phyloP scores from a whole-genome alignment of 2,113 vertebrate species.

The Galeopterus variegatus region DNA sequence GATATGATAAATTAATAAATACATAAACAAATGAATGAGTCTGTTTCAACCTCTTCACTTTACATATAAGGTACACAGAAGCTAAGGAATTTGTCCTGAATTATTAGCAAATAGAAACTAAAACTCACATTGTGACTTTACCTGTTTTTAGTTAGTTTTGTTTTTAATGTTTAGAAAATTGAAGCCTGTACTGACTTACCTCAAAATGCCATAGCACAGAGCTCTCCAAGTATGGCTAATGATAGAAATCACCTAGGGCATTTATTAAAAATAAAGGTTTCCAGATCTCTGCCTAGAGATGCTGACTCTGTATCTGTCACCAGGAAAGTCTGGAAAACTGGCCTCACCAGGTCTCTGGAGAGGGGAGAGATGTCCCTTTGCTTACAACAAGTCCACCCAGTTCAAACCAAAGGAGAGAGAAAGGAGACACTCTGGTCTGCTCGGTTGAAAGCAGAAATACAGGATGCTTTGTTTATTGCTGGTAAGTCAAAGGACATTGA shows the following conservation, averaged over 20 bases:
- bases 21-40: background rate
- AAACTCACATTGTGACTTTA: background rate
- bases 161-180: conserved; percentile 10
- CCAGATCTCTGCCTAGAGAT: background rate
- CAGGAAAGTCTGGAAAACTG: background rate
- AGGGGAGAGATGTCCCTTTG: background rate
- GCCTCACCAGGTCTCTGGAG: background rate
- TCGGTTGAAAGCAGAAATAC: background rate
- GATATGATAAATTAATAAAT: background rate
- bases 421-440: background rate
- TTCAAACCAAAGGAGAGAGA: background rate
- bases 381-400: background rate
- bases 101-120: background rate
- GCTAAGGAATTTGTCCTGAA: background rate
- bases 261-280: conserved; percentile 43
- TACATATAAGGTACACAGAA: background rate
- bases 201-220: background rate
- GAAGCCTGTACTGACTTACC: background rate
- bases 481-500: conserved; percentile 56
- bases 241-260: background rate
- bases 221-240: background rate
- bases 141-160: background rate
- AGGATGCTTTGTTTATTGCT: conserved; percentile 61
- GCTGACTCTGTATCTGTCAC: background rate
- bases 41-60: conserved; percentile 38